Evolutionary conservation across 2,113 vertebrate genomes (phyloP), one percentile per base, ranked within the genome.

Genomic region (Xyliphius kryptos): DNA sequence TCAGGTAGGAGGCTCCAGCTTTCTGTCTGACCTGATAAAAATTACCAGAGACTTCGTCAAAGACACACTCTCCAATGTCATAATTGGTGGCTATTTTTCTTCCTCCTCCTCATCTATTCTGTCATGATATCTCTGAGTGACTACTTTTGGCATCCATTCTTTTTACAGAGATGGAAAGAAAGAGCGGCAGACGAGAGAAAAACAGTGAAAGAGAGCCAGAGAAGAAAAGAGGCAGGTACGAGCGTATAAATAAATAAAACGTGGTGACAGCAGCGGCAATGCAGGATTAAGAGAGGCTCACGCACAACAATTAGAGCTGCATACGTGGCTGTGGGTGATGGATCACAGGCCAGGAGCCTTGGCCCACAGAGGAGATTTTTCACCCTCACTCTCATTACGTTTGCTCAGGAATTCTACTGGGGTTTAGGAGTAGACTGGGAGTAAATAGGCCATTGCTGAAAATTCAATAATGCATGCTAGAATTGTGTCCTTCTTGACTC

Each of bases 241-340:
- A 58, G 22, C 16, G 40, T 56, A n/a, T n/a, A n/a, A n/a, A 72
- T 63, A 61, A 72, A 63, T 67, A 69, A 69, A 20, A 49, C 62
- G 32, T 54, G 67, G 36, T 66, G 62, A 61, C 63, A 53, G 62
- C 11, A 17, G 13, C 36, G 49, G 62, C 20, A 36, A 48, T 9
- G 50, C 47, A 17, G 54, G 60, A 68, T 71, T 56, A 47, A 53
- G 49, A 57, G 52, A 36, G 59, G 16, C 48, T 43, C 47, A 14
- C 17, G 55, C 58, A 58, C 51, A 69, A 66, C 70, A 72, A 75
- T 72, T 69, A 75, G 44, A 67, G 70, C n/a, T 14, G 62, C 50
- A 66, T 71, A 71, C 66, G 52, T 68, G 61, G 64, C 26, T 19
- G 9, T 3, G 13, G 26, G 46, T 67, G 68, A 64, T 67, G 63